phyloP scores from a whole-genome alignment of 2,888 invertebrate species.

The Calameuta idolon region DNA sequence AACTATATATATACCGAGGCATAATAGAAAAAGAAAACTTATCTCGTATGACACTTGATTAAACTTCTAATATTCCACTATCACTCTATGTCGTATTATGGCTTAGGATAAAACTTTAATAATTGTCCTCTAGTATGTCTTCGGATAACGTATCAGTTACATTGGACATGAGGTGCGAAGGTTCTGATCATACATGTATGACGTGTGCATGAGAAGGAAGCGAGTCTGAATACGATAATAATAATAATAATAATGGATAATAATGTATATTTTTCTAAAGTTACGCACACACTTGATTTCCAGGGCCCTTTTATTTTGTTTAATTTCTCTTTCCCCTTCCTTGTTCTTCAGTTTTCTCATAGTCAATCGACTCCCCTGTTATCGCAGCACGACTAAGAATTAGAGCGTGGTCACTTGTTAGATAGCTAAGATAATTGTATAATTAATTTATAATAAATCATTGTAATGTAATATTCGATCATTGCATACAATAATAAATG shows the following conservation, averaged over 20 bases:
- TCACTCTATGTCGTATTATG: slow-evolving; percentile 2
- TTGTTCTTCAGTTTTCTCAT: slow-evolving; percentile 26
- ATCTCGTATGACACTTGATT: slow-evolving; percentile 1
- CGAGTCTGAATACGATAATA: slow-evolving; percentile 25
- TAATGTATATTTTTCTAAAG: slow-evolving; percentile 57
- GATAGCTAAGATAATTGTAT: slow-evolving; percentile 43
- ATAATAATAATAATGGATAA: slow-evolving; percentile 18
- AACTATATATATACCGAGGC: slow-evolving; percentile 1
- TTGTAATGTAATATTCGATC: slow-evolving; percentile 45
- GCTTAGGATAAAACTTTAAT: not conserved
- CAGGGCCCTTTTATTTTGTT: not conserved
- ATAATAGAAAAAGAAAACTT: slow-evolving; percentile 3
- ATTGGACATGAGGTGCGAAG: not conserved
- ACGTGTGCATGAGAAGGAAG: slow-evolving; percentile 21
- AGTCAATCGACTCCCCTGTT: slow-evolving; percentile 22
- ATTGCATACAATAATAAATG: slow-evolving; percentile 46
- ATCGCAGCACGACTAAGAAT: slow-evolving; percentile 16
- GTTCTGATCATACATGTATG: slow-evolving; percentile 23
- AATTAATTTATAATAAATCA: slow-evolving; percentile 48
- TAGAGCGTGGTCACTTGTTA: slow-evolving; percentile 28
- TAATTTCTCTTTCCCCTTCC: slow-evolving; percentile 21
- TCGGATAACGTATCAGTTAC: not conserved
- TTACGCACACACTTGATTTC: slow-evolving; percentile 34
- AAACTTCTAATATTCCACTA: slow-evolving; percentile 1
- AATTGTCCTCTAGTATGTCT: not conserved